Base-by-base conservation (phyloP, 2,113 vertebrate species). In the Lipophrys pholis region DNA sequence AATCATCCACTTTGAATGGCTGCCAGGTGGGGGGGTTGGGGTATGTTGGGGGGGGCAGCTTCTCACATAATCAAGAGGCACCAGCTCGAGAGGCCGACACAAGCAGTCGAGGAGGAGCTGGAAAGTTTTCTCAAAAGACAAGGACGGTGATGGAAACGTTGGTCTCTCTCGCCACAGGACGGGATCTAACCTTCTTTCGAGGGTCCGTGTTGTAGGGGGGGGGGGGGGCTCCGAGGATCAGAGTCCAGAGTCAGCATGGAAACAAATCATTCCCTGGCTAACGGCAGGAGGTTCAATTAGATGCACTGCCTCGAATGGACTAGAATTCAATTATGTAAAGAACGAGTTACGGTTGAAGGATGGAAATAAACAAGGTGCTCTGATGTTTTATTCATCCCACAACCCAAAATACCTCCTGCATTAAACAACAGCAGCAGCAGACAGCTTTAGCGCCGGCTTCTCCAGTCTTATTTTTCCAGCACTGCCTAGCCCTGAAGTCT, bases 331-430 rank as follows among this genome's bases (percentile, higher is more conserved):
- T 90, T 89, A 86, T 89, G 84, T 84, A 85, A 87, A 90, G 83
- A 87, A 77, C 58, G 51, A 89, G 91, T 90, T 89, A 87, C 61
- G 81, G 83, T 72, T 81, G 81, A 85, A 81, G 85, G 86, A 89
- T 88, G 84, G 86, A 89, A 87, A 89, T 87, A 89, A 92, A 91
- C 89, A 87, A 89, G 86, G 78, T 76, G 74, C 76, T 74, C 59
- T 85, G 67, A 91, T 92, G 84, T 91, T 92, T 92, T 87, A 92
- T 91, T 90, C 89, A 92, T 90, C 69, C 49, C 78, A 64, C 74
- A 71, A 64, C 74, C 74, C 50, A 72, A 86, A 89, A 89, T 80
- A 82, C 83, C 76, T 79, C 65, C 76, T 84, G 85, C 86, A 87
- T 86, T 87, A 85, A 90, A 82, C 78, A 85, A 38, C 65, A 78